Conservation (phyloP, 2,888 invertebrate genomes). For the Polymixis lichenea region DNA sequence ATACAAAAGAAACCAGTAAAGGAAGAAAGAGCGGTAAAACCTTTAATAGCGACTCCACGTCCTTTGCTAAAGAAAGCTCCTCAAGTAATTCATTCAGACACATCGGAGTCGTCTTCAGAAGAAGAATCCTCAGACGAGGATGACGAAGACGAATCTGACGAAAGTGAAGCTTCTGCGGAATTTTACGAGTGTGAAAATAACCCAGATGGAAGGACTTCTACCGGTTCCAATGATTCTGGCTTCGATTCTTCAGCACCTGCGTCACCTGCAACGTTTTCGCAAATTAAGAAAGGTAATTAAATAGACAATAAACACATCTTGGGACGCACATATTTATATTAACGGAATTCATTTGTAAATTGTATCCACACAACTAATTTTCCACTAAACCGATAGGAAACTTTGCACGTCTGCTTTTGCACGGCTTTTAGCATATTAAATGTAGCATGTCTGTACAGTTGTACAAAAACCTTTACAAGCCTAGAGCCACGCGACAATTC, state of each 20-base stretch:
- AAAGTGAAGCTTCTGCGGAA: slow-evolving; percentile 84
- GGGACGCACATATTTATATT: slow-evolving; percentile 14
- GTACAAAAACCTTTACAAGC: slow-evolving; percentile 52
- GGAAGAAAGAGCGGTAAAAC: slow-evolving; percentile 89
- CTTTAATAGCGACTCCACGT: slow-evolving; percentile 91
- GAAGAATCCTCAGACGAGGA: slow-evolving; percentile 82
- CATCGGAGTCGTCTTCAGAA: slow-evolving; percentile 86
- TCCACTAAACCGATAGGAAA: slow-evolving; percentile 70
- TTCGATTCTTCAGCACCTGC: slow-evolving; percentile 94
- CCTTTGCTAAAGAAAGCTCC: slow-evolving; percentile 90
- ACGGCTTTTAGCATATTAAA: slow-evolving; percentile 78
- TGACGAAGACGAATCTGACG: slow-evolving; percentile 86
- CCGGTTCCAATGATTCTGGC: slow-evolving; percentile 96
- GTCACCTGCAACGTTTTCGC: slow-evolving; percentile 91
- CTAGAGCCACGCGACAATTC: slow-evolving; percentile 69
- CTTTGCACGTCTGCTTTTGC: slow-evolving; percentile 81
- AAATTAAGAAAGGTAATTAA: slow-evolving; percentile 91
- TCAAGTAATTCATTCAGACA: slow-evolving; percentile 84
- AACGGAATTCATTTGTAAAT: slow-evolving; percentile 47
- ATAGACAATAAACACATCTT: slow-evolving; percentile 13
- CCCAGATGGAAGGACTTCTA: slow-evolving; percentile 92
- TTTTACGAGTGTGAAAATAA: slow-evolving; percentile 88
- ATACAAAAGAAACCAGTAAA: slow-evolving; percentile 82
- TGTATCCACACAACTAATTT: slow-evolving; percentile 67
- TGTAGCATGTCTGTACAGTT: slow-evolving; percentile 54